These are phyloP conservation scores for Drosophila navojoa DNA, from an alignment of 1,140 invertebrate genomes.

Conservation along the genomic window DNA sequence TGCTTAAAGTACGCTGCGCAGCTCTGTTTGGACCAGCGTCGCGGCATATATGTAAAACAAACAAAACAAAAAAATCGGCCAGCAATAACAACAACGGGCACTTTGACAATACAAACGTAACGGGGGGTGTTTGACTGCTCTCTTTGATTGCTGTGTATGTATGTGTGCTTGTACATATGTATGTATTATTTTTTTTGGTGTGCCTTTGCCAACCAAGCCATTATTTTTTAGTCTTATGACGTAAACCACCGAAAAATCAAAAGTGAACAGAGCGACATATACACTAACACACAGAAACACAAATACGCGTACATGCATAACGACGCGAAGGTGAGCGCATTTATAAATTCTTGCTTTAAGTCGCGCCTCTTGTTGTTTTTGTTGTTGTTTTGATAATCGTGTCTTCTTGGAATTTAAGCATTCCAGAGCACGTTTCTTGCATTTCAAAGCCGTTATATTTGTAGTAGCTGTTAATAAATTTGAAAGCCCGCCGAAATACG, in stretches of 20 bases:
- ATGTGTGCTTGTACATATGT: not conserved
- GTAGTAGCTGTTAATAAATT: slow-evolving; percentile 11
- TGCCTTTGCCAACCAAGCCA: slow-evolving; percentile 67
- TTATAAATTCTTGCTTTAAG: slow-evolving; percentile 61
- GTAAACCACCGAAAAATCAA: slow-evolving; percentile 80
- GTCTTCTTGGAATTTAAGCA: slow-evolving; percentile 43
- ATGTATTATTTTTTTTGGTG: slow-evolving; percentile 14
- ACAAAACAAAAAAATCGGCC: slow-evolving; percentile 39
- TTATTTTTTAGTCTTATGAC: slow-evolving; percentile 79
- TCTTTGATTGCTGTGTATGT: slow-evolving; percentile 27
- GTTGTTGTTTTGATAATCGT: slow-evolving; percentile 29
- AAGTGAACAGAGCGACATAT: slow-evolving; percentile 74
- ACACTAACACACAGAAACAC: slow-evolving; percentile 25
- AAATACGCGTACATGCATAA: slow-evolving; percentile 16
- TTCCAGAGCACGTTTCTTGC: slow-evolving; percentile 37
- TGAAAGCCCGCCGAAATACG: slow-evolving; percentile 32
- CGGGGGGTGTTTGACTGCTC: slow-evolving; percentile 51
- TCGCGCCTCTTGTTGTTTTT: slow-evolving; percentile 31
- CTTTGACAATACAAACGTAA: slow-evolving; percentile 22
- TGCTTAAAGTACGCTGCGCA: slow-evolving; percentile 47
- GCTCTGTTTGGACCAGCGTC: slow-evolving; percentile 42
- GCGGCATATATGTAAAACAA: slow-evolving; percentile 50
- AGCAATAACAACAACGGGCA: slow-evolving; percentile 29
- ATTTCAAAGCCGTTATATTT: slow-evolving; percentile 26
- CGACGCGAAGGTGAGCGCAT: slow-evolving; percentile 73